Base-by-base conservation (phyloP, 1,140 invertebrate species). In the Drosophila subpulchrella region DNA sequence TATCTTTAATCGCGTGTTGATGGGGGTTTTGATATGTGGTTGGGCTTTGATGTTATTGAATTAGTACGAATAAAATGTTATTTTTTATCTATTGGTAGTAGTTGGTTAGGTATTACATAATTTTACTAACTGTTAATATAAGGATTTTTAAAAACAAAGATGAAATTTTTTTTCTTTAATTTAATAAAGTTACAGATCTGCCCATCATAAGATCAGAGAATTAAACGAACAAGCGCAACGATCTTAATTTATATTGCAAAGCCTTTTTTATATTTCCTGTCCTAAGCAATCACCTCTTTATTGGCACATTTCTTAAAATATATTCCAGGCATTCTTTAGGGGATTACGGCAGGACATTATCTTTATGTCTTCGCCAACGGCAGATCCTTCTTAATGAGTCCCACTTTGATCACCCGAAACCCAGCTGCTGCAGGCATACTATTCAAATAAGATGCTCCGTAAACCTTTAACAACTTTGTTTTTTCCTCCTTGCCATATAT, bases 381-480 rank as follows among this genome's bases (percentile, higher is more conserved):
- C 24, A 70, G 34, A 48, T 58, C 36, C 42, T 38, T 41, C 30
- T 20, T 72, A 71, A 71, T 58, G 68, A 72, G 41, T 71, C 53
- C 30, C 66, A 48, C 7, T 50, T 58, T 72, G 30, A 72, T 72
- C 48, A 15, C 42, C 32, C 8, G 12, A 32, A 39, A 38, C 34
- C 32, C 67, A 57, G 48, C 63, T 70, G 66, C 39, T 24, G 27
- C 27, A 27, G 20, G 17, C 32, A 8, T n/a, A 2, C 57, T 34
- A 48, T n/a, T n/a, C 47, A 20, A 51, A 51, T 51, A 30, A 20
- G 38, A 36, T 50, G 68, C 62, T 62, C 63, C 74, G 63, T 78
- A 83, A 83, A 82, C 65, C 75, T 76, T 76, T 80, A 76, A 85
- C 66, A 73, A 76, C 75, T 58, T 39, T 20, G 39, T 39, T 50